Percentiles rank a stretch among this genome's conserved stretches.
These are phyloP conservation scores for Gobius niger DNA, from an alignment of 2,113 vertebrate genomes.

Conservation along the genomic window DNA sequence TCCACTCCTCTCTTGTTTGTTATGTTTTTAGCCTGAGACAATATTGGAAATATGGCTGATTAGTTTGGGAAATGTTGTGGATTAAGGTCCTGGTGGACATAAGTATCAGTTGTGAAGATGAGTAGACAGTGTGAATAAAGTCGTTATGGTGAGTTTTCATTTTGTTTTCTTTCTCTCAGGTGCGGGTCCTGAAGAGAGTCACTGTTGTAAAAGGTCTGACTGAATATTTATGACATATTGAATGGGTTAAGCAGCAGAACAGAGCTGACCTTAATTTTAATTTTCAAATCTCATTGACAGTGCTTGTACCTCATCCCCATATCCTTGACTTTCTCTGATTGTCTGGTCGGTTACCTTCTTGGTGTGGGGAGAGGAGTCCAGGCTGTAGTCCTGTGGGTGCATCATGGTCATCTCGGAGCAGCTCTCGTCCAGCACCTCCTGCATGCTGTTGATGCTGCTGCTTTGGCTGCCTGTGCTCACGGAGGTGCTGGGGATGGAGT, in stretches of 20 bases:
- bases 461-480: constrained; percentile 96
- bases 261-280: no score
- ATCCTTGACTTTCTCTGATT: no score
- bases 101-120: constrained; percentile 45
- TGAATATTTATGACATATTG: no score
- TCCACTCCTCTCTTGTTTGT: constrained; percentile 20
- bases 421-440: constrained; percentile 93
- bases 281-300: no score
- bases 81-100: constrained; percentile 42
- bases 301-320: no score
- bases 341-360: constrained; percentile 82
- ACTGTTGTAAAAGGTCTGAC: no score
- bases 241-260: no score
- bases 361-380: constrained; percentile 83
- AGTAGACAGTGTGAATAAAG: constrained; percentile 45
- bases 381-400: constrained; percentile 81
- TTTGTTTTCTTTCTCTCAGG: no score
- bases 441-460: constrained; percentile 98
- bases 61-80: constrained; percentile 6
- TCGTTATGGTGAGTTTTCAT: neutral
- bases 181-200: no score
- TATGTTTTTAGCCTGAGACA: neutral
- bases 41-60: no score
- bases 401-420: constrained; percentile 86
- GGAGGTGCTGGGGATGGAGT: constrained; percentile 94